Conservation (phyloP, 2,888 invertebrate genomes). For the Oligia strigilis region DNA sequence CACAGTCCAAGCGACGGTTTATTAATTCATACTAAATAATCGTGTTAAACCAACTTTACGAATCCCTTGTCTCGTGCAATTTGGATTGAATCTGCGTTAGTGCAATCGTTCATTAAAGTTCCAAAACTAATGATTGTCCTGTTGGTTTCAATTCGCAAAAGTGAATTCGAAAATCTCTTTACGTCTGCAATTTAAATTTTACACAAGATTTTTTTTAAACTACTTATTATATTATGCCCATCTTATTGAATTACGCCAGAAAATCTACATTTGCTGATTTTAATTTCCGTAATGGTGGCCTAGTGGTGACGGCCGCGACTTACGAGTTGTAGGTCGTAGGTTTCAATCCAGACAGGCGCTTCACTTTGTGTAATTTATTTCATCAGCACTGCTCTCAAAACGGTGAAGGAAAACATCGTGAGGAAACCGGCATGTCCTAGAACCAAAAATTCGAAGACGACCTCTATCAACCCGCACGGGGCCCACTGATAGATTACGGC, state of each 20-base stretch:
- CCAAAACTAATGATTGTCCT: neutral
- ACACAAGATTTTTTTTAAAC: too few species aligned
- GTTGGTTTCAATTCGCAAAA: neutral
- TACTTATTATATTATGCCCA: neutral
- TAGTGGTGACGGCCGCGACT: too few species aligned
- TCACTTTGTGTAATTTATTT: too few species aligned
- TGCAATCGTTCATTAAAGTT: neutral
- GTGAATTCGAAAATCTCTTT: too few species aligned
- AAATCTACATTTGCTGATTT: neutral
- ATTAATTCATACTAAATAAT: neutral
- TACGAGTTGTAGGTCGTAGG: too few species aligned
- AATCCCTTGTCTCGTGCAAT: neutral
- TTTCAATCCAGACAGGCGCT: too few species aligned
- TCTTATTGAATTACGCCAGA: neutral
- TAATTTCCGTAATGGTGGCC: neutral
- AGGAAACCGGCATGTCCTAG: too few species aligned
- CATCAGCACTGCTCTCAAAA: too few species aligned
- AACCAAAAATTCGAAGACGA: too few species aligned
- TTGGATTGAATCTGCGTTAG: neutral
- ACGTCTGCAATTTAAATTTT: neutral
- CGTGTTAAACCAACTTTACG: neutral
- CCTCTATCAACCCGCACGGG: too few species aligned
- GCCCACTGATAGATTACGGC: too few species aligned
- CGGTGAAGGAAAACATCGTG: too few species aligned
- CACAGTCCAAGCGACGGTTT: neutral